Evolutionary conservation across 2,888 invertebrate species (phyloP), one percentile per base, ranked within the genome.

Genomic region (Acleris literana): DNA sequence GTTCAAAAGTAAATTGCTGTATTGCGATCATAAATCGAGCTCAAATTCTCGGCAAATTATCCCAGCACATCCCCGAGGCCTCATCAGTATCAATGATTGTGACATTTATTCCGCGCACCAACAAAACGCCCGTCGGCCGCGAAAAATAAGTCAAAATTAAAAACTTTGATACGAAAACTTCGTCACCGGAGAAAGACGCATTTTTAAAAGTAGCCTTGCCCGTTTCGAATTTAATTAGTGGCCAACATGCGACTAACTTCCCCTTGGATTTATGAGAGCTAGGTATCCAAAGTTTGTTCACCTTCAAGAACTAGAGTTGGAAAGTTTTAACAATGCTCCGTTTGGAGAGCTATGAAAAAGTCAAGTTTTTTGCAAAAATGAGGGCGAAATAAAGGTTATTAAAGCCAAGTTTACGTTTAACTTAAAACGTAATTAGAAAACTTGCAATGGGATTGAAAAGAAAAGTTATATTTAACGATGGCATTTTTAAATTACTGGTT

Each of bases 121-220:
- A 66, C 52, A 66, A 62, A 66, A 65, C 29, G 65, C 60, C 65
- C 56, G 58, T 58, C 58, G 20, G 17, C n/a, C 25, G 13, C 44
- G 66, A 56, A 66, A 66, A 66, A 66, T 66, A 66, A 66, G 66
- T 66, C 57, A 46, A 66, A 61, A 57, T 66, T 66, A 62, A 53
- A 66, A 66, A 66, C 62, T 66, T 66, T 62, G 17, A 62, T 66
- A 39, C 62, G 39, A 43, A 61, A 66, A 66, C 62, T 66, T 66
- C 33, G 29, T 44, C 29, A 29, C 1, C 39, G 22, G 55, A 16
- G 29, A 53, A 60, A 62, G 29, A 33, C 51, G 51, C 46, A 18
- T 22, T 60, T 55, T 65, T 61, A 25, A 17, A 49, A 59, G 29
- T 61, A 25, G 46, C 17, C n/a, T 22, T 44, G 54, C 20, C 25